Base-by-base conservation (phyloP, 1,140 invertebrate genomes). In the Zaprionus capensis region DNA sequence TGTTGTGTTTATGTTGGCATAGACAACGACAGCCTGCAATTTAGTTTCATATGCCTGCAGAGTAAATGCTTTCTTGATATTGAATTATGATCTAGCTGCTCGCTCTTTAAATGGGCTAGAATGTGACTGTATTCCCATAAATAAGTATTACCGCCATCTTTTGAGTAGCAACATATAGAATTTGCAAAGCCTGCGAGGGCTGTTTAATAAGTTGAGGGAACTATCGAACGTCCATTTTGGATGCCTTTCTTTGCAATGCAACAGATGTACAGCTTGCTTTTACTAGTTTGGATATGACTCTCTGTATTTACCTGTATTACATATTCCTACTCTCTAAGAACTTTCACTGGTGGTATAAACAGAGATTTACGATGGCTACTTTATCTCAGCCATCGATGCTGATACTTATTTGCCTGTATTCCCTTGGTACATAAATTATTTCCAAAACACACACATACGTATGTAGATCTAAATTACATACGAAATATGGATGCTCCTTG, bases 1-100 rank as follows among this genome's bases (percentile, higher is more conserved):
- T 78, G 74, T 76, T 64, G 69, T 81, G 74, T 76, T 88, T 87
- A 76, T 87, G 69, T 81, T 76, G 56, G 69, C 68, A 58, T 55
- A 75, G 65, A 80, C 75, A 82, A 68, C 57, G 71, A 44, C 56
- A 80, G 51, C 36, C 26, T 67, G 85, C 84, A 81, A 90, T 87
- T 87, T 81, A 84, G 84, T 88, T 78, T 83, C 84, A 88, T 88
- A 81, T 88, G 83, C 63, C 84, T 41, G 77, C 44, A 71, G 73
- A 78, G 69, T 76, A 83, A 78, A 87, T 87, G 84, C 61, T 74
- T 77, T 88, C 70, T 78, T 79, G 85, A 87, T 87, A 87, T 87
- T 87, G 84, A 87, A 87, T 87, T 87, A 87, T 87, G 81, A 88
- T 84, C 85, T 71, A 66, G 59, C 56, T 56, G 64, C 53, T 34